phyloP scores from a whole-genome alignment of 2,888 invertebrate genomes.

The Pegoplata infirma region DNA sequence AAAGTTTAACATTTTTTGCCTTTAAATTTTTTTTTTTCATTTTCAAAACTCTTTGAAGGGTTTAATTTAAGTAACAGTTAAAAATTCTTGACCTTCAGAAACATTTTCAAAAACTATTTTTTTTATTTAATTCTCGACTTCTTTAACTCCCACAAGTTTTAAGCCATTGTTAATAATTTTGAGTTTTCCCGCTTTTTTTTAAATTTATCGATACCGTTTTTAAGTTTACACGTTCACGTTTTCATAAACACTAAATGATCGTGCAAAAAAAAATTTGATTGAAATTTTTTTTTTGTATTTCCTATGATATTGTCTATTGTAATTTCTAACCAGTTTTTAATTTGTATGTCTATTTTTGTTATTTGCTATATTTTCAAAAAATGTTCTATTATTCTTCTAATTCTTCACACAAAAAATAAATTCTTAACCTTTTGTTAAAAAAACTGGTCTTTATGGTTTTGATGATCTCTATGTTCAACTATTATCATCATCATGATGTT shows the following conservation, averaged over 20 bases:
- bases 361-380: too few relatives aligned
- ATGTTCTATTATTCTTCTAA: conserved; percentile 18
- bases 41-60: not conserved
- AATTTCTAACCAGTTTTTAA: conserved; percentile 61
- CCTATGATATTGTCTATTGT: not conserved
- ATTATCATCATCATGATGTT: conserved; percentile 9
- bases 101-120: too few relatives aligned
- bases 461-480: conserved; percentile 28
- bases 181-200: too few relatives aligned
- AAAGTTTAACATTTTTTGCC: not conserved
- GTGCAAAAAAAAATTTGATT: conserved; percentile 29
- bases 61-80: too few relatives aligned
- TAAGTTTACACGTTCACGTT: conserved; percentile 51
- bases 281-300: not conserved
- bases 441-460: conserved; percentile 45
- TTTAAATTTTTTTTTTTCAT: not conserved
- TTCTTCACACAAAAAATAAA: conserved; percentile 38
- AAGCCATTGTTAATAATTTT: too few relatives aligned
- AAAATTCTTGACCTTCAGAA: too few relatives aligned
- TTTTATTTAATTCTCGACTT: too few relatives aligned
- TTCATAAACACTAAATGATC: conserved; percentile 54
- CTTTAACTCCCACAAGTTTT: too few relatives aligned
- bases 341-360: conserved; percentile 18
- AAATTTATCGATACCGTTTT: not conserved
- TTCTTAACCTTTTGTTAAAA: conserved; percentile 51